Evolutionary conservation across 1,140 invertebrate genomes (phyloP).

Genomic region (Ceratosolen solmsi): DNA sequence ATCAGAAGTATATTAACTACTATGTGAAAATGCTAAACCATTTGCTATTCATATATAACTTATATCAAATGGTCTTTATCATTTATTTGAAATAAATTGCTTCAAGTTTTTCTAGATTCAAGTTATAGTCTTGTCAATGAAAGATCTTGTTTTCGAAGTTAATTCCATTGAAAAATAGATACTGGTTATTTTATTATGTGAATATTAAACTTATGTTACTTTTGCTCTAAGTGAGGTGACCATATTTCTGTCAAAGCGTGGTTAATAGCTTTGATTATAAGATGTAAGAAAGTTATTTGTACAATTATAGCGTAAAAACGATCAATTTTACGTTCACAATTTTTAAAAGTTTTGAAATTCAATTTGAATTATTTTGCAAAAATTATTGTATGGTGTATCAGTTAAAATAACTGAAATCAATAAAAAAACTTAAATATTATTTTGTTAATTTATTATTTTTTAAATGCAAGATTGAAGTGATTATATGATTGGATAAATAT

Average conservation of each 20-base stretch:
- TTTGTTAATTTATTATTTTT: background rate
- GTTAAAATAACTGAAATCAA: conserved; percentile 40
- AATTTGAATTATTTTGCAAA: conserved; percentile 39
- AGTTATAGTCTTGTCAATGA: conserved; percentile 54
- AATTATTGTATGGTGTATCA: conserved; percentile 44
- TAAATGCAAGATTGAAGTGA: conserved; percentile 55
- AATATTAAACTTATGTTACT: conserved; percentile 17
- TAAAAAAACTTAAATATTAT: conserved; percentile 24
- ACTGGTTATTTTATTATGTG: conserved; percentile 36
- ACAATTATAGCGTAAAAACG: conserved; percentile 23
- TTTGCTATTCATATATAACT: conserved; percentile 22
- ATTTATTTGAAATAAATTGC: conserved; percentile 66
- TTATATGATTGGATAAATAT: background rate
- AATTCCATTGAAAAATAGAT: conserved; percentile 35
- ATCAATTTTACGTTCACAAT: conserved; percentile 7
- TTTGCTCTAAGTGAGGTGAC: background rate
- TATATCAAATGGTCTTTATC: conserved; percentile 33
- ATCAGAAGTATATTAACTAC: conserved; percentile 37
- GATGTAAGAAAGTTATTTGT: conserved; percentile 41
- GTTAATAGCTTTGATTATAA: conserved; percentile 40
- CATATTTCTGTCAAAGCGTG: conserved; percentile 32
- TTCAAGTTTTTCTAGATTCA: conserved; percentile 56
- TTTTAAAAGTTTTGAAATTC: conserved; percentile 36
- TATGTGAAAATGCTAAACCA: conserved; percentile 1
- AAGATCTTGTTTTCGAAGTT: conserved; percentile 32